These are phyloP conservation scores for Macrophya annulata DNA, from an alignment of 2,888 invertebrate genomes.

Conservation along the genomic window DNA sequence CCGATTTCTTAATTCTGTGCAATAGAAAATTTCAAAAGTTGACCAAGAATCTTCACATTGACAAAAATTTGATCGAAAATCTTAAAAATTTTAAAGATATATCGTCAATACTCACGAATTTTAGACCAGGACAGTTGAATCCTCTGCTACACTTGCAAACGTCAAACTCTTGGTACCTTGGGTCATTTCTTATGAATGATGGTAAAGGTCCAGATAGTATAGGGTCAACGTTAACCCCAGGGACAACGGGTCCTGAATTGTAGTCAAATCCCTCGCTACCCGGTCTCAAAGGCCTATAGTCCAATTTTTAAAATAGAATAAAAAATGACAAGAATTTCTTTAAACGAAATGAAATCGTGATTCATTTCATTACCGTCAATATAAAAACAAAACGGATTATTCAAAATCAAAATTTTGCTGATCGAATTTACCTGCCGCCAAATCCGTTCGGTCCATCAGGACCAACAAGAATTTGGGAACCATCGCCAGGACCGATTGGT, in stretches of 20 bases:
- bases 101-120: conserved; percentile 79
- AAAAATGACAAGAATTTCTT: background rate
- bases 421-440: conserved; percentile 75
- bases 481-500: conserved; percentile 66
- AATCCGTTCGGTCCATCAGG: conserved; percentile 82
- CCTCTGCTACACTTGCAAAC: conserved; percentile 81
- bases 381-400: background rate
- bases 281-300: conserved; percentile 46
- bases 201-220: conserved; percentile 79
- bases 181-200: conserved; percentile 74
- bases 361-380: no score
- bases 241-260: conserved; percentile 46
- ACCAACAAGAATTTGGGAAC: conserved; percentile 77
- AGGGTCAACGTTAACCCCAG: conserved; percentile 55
- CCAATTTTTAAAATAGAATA: background rate
- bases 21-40: background rate
- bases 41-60: background rate
- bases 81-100: conserved; percentile 11
- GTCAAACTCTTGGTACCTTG: conserved; percentile 70
- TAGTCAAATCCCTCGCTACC: conserved; percentile 23
- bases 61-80: background rate
- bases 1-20: background rate
- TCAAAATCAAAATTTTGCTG: background rate
- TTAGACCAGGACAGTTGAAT: conserved; percentile 82
- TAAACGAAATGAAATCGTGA: background rate